A percentile compares a stretch with the other conserved stretches of the same genome.
phyloP scores from a whole-genome alignment of 2,797 vertebrate genomes.

The Tiaroga cobitis region DNA sequence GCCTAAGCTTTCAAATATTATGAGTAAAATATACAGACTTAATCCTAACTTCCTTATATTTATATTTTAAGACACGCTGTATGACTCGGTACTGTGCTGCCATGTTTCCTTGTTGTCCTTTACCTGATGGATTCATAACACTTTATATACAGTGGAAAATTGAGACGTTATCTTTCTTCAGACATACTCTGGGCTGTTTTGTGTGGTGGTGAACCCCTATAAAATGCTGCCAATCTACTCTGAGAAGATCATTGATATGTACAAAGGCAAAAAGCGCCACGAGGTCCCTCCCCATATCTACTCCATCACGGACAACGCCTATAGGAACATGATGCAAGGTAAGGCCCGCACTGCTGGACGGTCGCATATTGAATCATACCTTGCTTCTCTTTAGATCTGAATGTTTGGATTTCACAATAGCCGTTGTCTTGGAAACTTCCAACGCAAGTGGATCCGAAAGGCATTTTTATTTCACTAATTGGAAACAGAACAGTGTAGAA shows the following conservation, averaged over 20 bases:
- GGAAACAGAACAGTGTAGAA: background rate
- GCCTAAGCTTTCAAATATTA: background rate
- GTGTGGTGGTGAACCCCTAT: slow-evolving; percentile 96
- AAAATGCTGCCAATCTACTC: slow-evolving; percentile 97
- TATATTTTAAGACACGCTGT: background rate
- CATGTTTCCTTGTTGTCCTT: slow-evolving; percentile 4
- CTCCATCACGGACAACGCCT: slow-evolving; percentile 94
- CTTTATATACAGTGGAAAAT: slow-evolving; percentile 6
- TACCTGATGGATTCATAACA: slow-evolving; percentile 10
- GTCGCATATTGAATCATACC: background rate
- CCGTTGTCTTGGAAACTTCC: background rate
- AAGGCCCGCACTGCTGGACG: slow-evolving; percentile 15
- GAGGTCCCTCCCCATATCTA: slow-evolving; percentile 98
- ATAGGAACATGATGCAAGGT: slow-evolving; percentile 99
- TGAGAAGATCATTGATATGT: slow-evolving; percentile 96
- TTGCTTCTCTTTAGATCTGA: background rate
- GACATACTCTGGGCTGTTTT: slow-evolving; percentile 98
- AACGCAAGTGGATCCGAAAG: background rate
- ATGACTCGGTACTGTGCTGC: background rate
- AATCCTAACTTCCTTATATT: background rate
- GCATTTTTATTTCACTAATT: background rate
- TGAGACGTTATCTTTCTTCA: slow-evolving; percentile 62
- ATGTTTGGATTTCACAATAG: slow-evolving; percentile 4
- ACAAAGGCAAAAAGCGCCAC: slow-evolving; percentile 97
- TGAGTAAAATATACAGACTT: slow-evolving; percentile 7